Conservation (phyloP, 2,797 vertebrate species). For the Podargus strigoides region DNA sequence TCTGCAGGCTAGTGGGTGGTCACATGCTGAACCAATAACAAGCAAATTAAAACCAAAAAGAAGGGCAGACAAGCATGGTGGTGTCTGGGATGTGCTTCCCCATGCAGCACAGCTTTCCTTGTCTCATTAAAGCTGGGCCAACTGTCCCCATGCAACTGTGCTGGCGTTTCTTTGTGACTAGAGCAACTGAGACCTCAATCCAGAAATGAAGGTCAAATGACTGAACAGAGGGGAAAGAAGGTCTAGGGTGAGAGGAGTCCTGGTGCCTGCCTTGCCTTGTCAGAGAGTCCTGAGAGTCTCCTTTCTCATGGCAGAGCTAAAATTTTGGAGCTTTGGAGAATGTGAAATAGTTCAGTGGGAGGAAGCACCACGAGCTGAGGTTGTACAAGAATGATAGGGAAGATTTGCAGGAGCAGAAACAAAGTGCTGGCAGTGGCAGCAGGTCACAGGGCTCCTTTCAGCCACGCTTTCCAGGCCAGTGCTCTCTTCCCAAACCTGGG, state of each 20-base stretch:
- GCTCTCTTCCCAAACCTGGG: neutral
- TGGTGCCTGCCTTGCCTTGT: neutral
- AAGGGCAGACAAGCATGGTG: neutral
- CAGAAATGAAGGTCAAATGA: neutral
- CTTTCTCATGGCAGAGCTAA: neutral
- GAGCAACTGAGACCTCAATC: neutral
- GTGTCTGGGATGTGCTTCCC: neutral
- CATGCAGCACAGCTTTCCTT: neutral
- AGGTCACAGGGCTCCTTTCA: neutral
- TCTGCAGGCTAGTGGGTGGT: neutral
- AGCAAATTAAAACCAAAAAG: neutral
- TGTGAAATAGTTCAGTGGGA: neutral
- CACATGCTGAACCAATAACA: neutral
- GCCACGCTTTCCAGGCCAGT: fast-evolving
- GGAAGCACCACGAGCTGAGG: neutral
- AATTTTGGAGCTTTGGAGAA: neutral
- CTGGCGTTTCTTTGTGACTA: neutral
- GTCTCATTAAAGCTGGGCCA: neutral
- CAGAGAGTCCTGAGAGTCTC: neutral
- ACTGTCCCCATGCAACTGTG: fast-evolving
- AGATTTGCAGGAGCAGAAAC: neutral
- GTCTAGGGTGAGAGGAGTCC: neutral
- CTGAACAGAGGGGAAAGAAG: neutral
- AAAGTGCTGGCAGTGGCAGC: neutral
- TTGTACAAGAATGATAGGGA: neutral